These are phyloP conservation scores for Patella caerulea DNA, from an alignment of 2,888 invertebrate genomes.

Conservation along the genomic window DNA sequence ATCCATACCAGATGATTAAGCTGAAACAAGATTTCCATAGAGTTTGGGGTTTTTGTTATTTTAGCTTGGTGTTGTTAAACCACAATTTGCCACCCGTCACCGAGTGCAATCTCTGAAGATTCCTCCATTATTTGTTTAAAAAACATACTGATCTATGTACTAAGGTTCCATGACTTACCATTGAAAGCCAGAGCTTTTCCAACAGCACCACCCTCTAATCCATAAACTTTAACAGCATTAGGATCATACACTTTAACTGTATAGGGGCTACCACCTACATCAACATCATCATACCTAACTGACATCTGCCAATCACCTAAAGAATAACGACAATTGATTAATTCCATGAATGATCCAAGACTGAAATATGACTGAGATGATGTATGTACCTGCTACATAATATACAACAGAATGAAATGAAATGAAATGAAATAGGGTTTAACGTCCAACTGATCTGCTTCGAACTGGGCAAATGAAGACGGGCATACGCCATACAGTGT, in stretches of 20 bases:
- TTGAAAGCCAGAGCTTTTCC: constrained; percentile 75
- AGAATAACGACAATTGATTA: not conserved
- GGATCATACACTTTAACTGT: constrained; percentile 96
- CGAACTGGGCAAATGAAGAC: too few species aligned
- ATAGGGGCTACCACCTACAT: constrained; percentile 96
- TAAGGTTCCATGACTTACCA: constrained; percentile 47
- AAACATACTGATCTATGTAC: not conserved
- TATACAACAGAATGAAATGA: too few species aligned
- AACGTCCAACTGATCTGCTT: too few species aligned
- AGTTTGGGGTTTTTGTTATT: too few species aligned
- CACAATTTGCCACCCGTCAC: not conserved
- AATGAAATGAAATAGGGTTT: too few species aligned
- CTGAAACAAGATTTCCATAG: too few species aligned
- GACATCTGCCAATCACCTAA: constrained; percentile 92
- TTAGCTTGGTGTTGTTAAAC: not conserved
- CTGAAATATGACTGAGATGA: too few species aligned
- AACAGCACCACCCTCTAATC: constrained; percentile 75
- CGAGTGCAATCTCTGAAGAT: not conserved
- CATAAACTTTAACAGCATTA: constrained; percentile 82
- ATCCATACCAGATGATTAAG: too few species aligned
- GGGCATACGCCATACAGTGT: too few species aligned
- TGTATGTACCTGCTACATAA: too few species aligned
- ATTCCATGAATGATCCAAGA: too few species aligned
- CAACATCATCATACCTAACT: constrained; percentile 94
- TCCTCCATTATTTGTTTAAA: not conserved